These are phyloP conservation scores for Oscheius myriophilus DNA, from an alignment of 2,888 invertebrate genomes.

Conservation along the genomic window DNA sequence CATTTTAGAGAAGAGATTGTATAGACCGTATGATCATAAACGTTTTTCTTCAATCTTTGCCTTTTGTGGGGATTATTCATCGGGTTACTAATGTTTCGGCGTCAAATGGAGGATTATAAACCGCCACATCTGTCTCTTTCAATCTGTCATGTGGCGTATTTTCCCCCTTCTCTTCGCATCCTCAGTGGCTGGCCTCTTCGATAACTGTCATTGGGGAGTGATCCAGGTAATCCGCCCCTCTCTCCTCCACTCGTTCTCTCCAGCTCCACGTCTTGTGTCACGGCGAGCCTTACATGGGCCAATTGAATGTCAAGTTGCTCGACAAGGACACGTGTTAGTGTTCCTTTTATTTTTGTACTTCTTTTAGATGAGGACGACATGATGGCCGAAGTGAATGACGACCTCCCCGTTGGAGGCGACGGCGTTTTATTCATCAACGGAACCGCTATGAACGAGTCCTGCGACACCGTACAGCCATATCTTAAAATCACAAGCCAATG, in stretches of 20 bases:
- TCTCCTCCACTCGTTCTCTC: background rate
- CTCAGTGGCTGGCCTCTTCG: background rate
- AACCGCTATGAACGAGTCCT: background rate
- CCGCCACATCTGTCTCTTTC: background rate
- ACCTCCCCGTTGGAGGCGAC: background rate
- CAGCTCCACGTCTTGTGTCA: background rate
- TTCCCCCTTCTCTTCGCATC: background rate
- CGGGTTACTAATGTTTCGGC: background rate
- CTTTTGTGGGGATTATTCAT: too few species aligned
- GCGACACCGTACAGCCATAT: background rate
- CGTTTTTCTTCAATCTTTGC: slow-evolving; percentile 1
- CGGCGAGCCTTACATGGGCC: background rate
- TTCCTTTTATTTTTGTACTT: background rate
- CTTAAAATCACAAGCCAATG: background rate
- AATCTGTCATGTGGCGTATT: slow-evolving; percentile 1
- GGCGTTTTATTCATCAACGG: background rate
- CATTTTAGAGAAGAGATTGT: slow-evolving; percentile 5
- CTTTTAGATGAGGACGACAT: background rate
- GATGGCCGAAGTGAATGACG: background rate
- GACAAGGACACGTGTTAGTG: background rate
- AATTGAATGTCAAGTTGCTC: background rate
- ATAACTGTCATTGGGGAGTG: slow-evolving; percentile 2
- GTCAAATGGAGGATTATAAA: background rate
- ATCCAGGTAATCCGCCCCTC: background rate
- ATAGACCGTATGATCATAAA: slow-evolving; percentile 2